These are phyloP conservation scores for Dinomys branickii DNA, from an alignment of 2,113 vertebrate genomes.

Conservation along the genomic window DNA sequence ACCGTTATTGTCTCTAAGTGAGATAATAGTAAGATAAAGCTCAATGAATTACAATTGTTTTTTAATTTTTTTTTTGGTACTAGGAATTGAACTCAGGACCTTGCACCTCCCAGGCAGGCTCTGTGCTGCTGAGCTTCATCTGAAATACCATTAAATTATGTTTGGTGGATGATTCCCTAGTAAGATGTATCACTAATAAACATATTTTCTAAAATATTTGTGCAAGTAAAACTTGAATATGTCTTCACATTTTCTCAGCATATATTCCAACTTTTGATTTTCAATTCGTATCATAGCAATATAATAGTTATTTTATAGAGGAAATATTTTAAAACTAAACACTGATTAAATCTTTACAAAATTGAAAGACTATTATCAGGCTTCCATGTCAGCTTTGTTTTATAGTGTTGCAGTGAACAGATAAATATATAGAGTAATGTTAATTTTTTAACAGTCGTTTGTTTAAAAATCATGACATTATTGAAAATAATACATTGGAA, in stretches of 20 bases:
- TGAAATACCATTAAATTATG: neutral
- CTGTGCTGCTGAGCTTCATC: neutral
- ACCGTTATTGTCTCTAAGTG: neutral
- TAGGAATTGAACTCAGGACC: too few relatives aligned
- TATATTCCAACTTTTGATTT: neutral
- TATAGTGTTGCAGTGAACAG: neutral
- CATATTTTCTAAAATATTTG: neutral
- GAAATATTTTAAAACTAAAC: neutral
- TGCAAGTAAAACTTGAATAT: neutral
- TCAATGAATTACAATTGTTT: conserved; percentile 32
- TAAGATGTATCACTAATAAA: neutral
- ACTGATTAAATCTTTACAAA: neutral
- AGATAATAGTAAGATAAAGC: neutral
- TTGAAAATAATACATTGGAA: neutral
- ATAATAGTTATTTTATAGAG: neutral
- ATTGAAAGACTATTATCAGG: neutral
- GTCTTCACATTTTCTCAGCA: neutral
- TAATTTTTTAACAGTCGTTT: neutral
- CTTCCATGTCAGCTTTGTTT: neutral
- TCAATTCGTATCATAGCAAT: neutral
- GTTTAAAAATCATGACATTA: neutral
- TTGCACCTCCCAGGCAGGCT: too few relatives aligned
- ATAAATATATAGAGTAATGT: neutral
- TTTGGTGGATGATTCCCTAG: neutral
- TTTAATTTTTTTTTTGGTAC: too few relatives aligned